phyloP scores from a whole-genome alignment of 2,797 vertebrate genomes.

The Pseudopleuronectes americanus region DNA sequence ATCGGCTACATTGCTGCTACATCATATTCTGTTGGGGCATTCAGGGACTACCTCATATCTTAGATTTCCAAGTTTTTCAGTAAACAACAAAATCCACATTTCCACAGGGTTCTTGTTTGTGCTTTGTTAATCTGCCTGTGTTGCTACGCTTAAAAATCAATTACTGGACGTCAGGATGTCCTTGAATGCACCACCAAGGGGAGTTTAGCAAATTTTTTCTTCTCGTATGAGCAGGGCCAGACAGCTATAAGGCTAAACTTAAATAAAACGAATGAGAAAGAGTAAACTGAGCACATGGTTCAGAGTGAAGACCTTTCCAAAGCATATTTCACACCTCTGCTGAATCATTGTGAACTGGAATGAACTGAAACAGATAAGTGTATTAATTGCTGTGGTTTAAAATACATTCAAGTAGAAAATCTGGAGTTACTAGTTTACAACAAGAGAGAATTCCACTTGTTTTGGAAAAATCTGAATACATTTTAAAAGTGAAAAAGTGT shows the following conservation, averaged over 20 bases:
- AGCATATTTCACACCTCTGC: neutral
- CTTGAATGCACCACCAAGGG: slow-evolving; percentile 29
- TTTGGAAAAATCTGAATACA: neutral
- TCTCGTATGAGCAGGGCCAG: neutral
- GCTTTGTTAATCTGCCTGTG: neutral
- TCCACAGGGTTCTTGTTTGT: neutral
- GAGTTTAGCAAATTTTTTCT: slow-evolving; percentile 13
- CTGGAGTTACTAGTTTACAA: neutral
- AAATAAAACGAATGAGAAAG: neutral
- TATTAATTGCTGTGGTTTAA: slow-evolving; percentile 10
- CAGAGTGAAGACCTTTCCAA: neutral
- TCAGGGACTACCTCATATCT: slow-evolving; percentile 16
- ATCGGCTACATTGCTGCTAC: too few relatives aligned
- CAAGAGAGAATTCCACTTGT: neutral
- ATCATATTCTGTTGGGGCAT: slow-evolving; percentile 9
- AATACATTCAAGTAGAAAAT: slow-evolving; percentile 1
- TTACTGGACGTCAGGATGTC: slow-evolving; percentile 9
- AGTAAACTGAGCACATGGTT: neutral
- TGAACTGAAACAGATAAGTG: neutral
- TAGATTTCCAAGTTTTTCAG: neutral
- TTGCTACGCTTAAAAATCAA: slow-evolving; percentile 11
- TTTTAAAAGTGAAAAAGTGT: slow-evolving; percentile 15
- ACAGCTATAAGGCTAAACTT: neutral
- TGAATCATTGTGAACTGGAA: slow-evolving; percentile 14
- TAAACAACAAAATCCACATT: slow-evolving; percentile 24